These are phyloP conservation scores for Semicossyphus pulcher DNA, from an alignment of 2,113 vertebrate species.

Conservation along the genomic window DNA sequence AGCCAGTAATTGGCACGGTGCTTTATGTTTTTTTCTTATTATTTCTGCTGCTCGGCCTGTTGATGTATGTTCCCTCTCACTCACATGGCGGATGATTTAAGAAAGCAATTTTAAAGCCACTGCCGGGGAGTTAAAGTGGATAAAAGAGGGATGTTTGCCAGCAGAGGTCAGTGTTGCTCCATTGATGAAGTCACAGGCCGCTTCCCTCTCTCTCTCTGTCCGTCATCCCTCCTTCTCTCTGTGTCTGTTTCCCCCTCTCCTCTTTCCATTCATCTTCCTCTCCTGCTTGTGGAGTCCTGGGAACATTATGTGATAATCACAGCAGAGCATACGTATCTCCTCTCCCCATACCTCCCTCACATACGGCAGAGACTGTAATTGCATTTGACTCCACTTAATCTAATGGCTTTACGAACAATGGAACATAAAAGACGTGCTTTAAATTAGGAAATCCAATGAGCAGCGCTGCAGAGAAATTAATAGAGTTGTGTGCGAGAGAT, in stretches of 20 bases:
- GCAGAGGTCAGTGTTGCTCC: constrained; percentile 93
- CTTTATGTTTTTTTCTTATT: constrained; percentile 62
- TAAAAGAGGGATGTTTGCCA: constrained; percentile 63
- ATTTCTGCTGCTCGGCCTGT: constrained; percentile 53
- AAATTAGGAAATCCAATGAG: constrained; percentile 64
- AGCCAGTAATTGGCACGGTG: constrained; percentile 65
- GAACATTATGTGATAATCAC: constrained; percentile 9
- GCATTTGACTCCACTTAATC: constrained; percentile 75
- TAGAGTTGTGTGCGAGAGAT: constrained; percentile 52
- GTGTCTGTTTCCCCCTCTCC: constrained; percentile 32
- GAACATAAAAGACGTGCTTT: constrained; percentile 55
- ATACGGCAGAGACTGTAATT: constrained; percentile 45
- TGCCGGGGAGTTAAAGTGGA: not conserved
- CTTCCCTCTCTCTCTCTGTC: not conserved
- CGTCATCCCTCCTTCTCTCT: constrained; percentile 16
- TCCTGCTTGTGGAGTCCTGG: constrained; percentile 16
- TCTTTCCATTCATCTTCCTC: constrained; percentile 19
- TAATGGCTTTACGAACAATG: constrained; percentile 62
- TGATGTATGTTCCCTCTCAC: constrained; percentile 67
- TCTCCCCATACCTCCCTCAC: constrained; percentile 3
- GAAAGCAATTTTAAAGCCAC: constrained; percentile 70
- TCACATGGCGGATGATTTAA: constrained; percentile 69
- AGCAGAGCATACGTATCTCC: not conserved
- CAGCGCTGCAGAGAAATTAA: constrained; percentile 48
- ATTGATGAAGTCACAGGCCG: constrained; percentile 62